phyloP scores from a whole-genome alignment of 2,888 invertebrate species.

The Erebia epiphron region DNA sequence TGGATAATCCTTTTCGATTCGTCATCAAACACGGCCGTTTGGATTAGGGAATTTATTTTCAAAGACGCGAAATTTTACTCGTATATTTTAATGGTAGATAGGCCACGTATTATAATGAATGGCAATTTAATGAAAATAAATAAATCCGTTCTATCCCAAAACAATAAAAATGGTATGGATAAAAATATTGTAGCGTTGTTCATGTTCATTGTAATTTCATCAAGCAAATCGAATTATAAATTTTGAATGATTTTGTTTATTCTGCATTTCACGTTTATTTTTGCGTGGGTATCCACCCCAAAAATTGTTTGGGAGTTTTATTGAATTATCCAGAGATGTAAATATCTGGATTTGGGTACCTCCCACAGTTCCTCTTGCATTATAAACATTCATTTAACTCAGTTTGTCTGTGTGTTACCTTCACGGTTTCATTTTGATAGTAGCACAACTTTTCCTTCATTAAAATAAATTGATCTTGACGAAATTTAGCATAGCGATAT shows the following conservation, averaged over 20 bases:
- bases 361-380: too few relatives aligned
- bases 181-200: conserved; percentile 45
- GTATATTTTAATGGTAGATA: background rate
- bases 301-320: background rate
- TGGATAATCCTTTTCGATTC: conserved; percentile 39
- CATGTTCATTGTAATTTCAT: too few relatives aligned
- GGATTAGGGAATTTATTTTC: conserved; percentile 29
- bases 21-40: conserved; percentile 35
- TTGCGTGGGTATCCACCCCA: background rate
- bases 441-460: too few relatives aligned
- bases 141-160: background rate
- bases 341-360: too few relatives aligned
- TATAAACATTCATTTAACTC: too few relatives aligned
- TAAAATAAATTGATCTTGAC: too few relatives aligned
- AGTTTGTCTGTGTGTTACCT: too few relatives aligned
- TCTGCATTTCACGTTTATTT: background rate
- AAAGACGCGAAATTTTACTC: conserved; percentile 28
- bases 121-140: background rate
- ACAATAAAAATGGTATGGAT: background rate
- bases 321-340: background rate
- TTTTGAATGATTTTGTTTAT: background rate
- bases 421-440: too few relatives aligned
- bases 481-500: too few relatives aligned
- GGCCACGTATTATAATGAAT: background rate
- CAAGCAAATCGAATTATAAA: conserved; percentile 3